phyloP scores from a whole-genome alignment of 2,113 vertebrate genomes.

The Platanista minor region DNA sequence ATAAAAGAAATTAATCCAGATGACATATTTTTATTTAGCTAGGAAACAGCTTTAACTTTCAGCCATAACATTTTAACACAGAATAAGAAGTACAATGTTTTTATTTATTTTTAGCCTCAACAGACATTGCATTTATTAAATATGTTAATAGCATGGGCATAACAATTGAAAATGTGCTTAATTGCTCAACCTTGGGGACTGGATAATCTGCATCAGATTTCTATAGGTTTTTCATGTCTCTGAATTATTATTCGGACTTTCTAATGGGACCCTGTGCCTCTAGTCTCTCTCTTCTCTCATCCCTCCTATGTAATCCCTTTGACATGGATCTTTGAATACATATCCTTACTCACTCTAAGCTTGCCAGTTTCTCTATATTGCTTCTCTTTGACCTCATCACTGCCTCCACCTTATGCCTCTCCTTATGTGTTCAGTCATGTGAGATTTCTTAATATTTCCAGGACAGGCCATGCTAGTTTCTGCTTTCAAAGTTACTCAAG shows the following conservation, averaged over 20 bases:
- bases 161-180: not conserved
- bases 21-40: not conserved
- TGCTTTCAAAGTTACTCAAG: not conserved
- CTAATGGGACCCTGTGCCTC: not conserved
- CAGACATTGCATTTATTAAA: conserved; percentile 4
- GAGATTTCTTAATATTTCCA: not conserved
- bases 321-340: not conserved
- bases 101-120: not conserved
- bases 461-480: not conserved
- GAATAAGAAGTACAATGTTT: not conserved
- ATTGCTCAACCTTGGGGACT: not conserved
- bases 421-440: not conserved
- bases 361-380: not conserved
- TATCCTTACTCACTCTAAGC: not conserved
- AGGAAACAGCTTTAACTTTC: not conserved
- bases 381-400: not conserved
- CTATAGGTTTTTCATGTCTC: not conserved
- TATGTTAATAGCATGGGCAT: not conserved
- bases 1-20: not conserved
- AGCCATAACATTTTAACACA: not conserved
- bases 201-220: not conserved
- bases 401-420: not conserved
- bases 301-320: not conserved
- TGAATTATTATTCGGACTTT: not conserved
- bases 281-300: not conserved